phyloP scores from a whole-genome alignment of 30 jellyfish, hydroid and myxozoan genomes.

The Turritopsis dohrnii region DNA sequence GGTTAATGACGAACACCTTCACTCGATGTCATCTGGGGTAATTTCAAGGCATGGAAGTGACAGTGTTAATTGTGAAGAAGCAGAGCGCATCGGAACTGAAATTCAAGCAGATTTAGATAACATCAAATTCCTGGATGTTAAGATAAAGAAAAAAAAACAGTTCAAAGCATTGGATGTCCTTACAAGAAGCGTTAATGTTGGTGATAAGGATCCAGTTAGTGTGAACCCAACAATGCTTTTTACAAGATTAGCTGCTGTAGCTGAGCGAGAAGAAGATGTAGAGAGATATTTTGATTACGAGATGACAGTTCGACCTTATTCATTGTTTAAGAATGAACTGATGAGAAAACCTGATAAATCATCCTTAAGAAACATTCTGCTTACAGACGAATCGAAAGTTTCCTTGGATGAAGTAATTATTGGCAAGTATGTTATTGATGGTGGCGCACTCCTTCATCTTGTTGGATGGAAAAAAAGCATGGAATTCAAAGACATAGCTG shows the following conservation, averaged over 20 bases:
- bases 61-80: conserved; percentile 48
- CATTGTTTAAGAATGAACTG: conserved; percentile 30
- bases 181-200: conserved; percentile 15
- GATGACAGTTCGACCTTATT: conserved; percentile 1
- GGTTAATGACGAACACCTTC: conserved; percentile 19
- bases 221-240: conserved; percentile 47
- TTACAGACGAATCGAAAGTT: conserved; percentile 17
- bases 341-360: conserved; percentile 57
- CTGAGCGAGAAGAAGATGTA: conserved; percentile 27
- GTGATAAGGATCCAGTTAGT: conserved; percentile 25
- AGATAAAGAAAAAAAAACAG: conserved; percentile 24
- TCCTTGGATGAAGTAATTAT: background rate
- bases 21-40: conserved; percentile 42
- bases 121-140: conserved; percentile 28
- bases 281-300: conserved; percentile 27
- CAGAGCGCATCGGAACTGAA: conserved; percentile 37
- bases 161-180: conserved; percentile 31
- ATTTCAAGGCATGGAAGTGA: conserved; percentile 28
- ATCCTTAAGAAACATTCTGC: conserved; percentile 18
- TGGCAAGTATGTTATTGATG: conserved; percentile 36
- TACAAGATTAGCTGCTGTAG: conserved; percentile 37
- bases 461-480: conserved; percentile 48
- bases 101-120: conserved; percentile 30
- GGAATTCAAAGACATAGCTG: no score
- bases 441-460: conserved; percentile 50